Percentiles rank a stretch among this genome's conserved stretches.
Evolutionary conservation across 2,888 invertebrate species (phyloP).

Genomic region (Ptychoptera albimana): DNA sequence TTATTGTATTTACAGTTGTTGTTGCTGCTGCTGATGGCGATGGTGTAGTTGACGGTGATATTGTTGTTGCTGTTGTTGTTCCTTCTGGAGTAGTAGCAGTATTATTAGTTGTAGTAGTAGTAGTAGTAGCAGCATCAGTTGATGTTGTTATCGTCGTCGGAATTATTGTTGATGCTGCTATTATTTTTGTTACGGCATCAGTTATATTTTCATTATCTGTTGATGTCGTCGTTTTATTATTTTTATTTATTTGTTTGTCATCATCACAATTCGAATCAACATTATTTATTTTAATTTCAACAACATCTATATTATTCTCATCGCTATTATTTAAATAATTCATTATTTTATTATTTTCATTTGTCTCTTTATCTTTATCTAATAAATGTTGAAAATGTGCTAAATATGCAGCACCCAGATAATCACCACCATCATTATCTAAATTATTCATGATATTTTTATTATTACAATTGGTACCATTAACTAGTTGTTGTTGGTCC

Average conservation of each 20-base stretch:
- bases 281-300: neutral
- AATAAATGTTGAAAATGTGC: too few relatives aligned
- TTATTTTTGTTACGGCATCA: neutral
- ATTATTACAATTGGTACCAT: slow-evolving; percentile 10
- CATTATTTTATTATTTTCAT: slow-evolving; percentile 1
- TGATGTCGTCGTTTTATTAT: neutral
- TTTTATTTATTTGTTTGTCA: neutral
- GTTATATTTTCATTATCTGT: neutral
- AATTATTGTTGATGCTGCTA: neutral
- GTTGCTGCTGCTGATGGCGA: slow-evolving; percentile 6
- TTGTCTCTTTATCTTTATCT: neutral
- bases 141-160: neutral
- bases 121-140: too few relatives aligned
- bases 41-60: neutral
- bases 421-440: slow-evolving; percentile 2
- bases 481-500: neutral
- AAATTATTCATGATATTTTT: slow-evolving; percentile 8
- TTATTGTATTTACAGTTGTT: neutral
- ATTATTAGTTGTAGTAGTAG: neutral
- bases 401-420: neutral
- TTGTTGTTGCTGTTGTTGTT: neutral
- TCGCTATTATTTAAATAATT: neutral
- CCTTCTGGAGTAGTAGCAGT: neutral
- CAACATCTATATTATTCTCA: neutral
- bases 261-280: neutral